Evolutionary conservation across 1,140 invertebrate species (phyloP), one percentile per base, ranked within the genome.

Genomic region (Cephus cinctus): DNA sequence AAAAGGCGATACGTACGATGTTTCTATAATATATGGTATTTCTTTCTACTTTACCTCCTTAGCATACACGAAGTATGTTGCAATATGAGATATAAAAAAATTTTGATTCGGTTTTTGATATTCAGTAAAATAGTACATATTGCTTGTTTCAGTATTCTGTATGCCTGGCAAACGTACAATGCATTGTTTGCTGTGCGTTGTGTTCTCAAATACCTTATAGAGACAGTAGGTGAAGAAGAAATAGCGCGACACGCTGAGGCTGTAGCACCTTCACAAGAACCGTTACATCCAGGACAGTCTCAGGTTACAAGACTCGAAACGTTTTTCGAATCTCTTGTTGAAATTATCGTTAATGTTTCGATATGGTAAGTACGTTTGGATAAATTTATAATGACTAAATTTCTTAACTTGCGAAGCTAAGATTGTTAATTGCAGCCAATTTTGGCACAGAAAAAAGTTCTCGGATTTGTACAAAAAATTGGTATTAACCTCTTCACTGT

Each of bases 151-250:
- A 96, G 92, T 71, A 89, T 89, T 56, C 86, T 96, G 73, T 88
- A 94, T 57, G 87, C 90, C 35, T 98, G 94, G 93, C 95, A 98
- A 74, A 88, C 92, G 0, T 93, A 91, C 68, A 98, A 98, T 78
- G 90, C 91, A 0, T 72, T 98, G 21, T 96, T 97, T 64, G 88
- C 96, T 14, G 85, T 98, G 47, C 82, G 95, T 44, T 89, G 86
- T 58, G 82, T 96, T 44, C 83, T 88, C 43, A 98, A 96, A 73
- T 96, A 92, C 73, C 81, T 97, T 31, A 86, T 95, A 8, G 88
- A 90, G 70, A 86, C 83, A 41, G 79, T 87, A 2, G 84, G 83
- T 0, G 89, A 92, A 67, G 84, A 86, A 52, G 84, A 88, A 52
- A 76, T 92, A 50, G 77, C 87, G 20, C 80, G 84, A 57, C 88